phyloP scores from a whole-genome alignment of 2,888 invertebrate genomes.

The Orchesella flavescens region DNA sequence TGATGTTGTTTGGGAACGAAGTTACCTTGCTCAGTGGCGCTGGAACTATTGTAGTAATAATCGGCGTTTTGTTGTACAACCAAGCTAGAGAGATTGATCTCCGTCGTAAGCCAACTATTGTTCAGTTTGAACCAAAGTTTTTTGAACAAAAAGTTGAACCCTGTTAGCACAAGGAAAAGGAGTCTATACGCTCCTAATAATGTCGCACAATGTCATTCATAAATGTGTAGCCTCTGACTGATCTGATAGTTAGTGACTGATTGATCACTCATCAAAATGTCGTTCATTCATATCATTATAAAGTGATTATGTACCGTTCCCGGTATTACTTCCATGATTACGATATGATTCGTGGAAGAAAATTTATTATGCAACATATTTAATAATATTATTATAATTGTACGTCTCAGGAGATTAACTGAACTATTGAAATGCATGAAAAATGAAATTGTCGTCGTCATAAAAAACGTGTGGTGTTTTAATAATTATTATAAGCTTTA shows the following conservation, averaged over 20 bases:
- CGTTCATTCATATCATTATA: constrained; percentile 31
- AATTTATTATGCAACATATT: neutral
- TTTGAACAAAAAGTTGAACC: constrained; percentile 68
- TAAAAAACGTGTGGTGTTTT: no score
- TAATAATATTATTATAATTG: neutral
- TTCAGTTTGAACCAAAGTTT: constrained; percentile 70
- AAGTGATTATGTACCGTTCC: neutral
- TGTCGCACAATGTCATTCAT: constrained; percentile 4
- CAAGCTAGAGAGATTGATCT: constrained; percentile 80
- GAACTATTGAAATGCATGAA: no score
- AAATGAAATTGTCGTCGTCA: no score
- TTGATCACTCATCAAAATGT: constrained; percentile 15
- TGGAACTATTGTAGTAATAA: constrained; percentile 82
- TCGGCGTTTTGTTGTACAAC: constrained; percentile 84
- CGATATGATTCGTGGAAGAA: neutral
- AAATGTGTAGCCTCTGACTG: neutral
- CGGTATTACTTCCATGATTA: neutral
- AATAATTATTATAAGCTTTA: no score
- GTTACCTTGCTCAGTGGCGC: constrained; percentile 81
- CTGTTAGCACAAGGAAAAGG: constrained; percentile 48
- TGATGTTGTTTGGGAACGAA: constrained; percentile 83
- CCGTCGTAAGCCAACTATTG: constrained; percentile 46
- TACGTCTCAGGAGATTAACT: no score
- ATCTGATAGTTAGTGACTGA: constrained; percentile 13
- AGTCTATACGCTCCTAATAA: constrained; percentile 7